A percentile compares a stretch with the other conserved stretches of the same genome.
phyloP scores from a whole-genome alignment of 2,113 vertebrate species.

The Cyprinodon brontotheroides region DNA sequence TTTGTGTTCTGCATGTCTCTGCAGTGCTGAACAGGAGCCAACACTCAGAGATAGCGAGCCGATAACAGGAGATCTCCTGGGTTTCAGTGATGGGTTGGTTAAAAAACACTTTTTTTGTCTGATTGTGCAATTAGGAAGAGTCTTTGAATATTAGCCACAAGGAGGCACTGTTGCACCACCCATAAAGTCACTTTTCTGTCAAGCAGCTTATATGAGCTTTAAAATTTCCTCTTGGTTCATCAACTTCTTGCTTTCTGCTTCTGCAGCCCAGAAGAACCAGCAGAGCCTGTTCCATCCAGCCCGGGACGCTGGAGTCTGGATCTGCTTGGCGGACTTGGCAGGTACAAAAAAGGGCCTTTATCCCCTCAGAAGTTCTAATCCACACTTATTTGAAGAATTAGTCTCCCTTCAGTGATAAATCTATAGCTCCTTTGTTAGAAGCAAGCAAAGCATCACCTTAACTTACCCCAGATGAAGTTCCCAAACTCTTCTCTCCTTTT shows the following conservation, averaged over 20 bases:
- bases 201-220: conserved; percentile 19
- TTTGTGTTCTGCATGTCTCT: conserved; percentile 6
- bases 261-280: conserved; percentile 49
- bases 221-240: conserved; percentile 36
- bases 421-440: conserved; percentile 37
- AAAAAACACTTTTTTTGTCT: conserved; percentile 14
- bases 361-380: conserved; percentile 16
- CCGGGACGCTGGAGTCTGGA: conserved; percentile 66
- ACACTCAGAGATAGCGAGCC: conserved; percentile 36
- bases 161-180: conserved; percentile 63
- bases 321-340: conserved; percentile 60
- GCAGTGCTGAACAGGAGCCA: conserved; percentile 53
- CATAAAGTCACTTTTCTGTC: conserved; percentile 4
- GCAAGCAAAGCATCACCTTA: conserved; percentile 20
- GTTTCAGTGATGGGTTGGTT: conserved; percentile 68
- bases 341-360: conserved; percentile 49
- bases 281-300: conserved; percentile 50
- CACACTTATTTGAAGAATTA: conserved; percentile 18
- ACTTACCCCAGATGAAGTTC: conserved; percentile 11
- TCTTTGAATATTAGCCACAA: conserved; percentile 38
- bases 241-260: conserved; percentile 25
- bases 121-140: background rate
- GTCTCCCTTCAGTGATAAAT: conserved; percentile 46
- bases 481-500: conserved; percentile 19
- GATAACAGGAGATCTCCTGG: conserved; percentile 67